Percentiles rank a stretch among this genome's conserved stretches.
These are phyloP conservation scores for Dallia pectoralis DNA, from an alignment of 2,797 vertebrate species.

Conservation along the genomic window DNA sequence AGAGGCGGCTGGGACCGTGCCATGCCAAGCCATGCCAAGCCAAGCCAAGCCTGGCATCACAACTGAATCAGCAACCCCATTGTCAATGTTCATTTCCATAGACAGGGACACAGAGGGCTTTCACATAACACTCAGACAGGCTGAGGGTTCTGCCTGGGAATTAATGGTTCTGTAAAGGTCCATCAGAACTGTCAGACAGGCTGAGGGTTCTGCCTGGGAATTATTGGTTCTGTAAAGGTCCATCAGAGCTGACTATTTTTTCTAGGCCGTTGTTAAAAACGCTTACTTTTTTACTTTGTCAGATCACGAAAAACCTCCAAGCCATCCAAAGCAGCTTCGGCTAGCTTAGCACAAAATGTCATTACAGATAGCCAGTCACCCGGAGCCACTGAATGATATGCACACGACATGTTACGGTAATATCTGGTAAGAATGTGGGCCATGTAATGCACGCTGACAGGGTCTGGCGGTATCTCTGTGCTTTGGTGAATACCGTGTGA, in stretches of 20 bases:
- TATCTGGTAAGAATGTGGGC: slow-evolving; percentile 30
- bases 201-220: too few relatives aligned
- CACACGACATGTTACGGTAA: slow-evolving; percentile 44
- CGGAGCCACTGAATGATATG: slow-evolving; percentile 20
- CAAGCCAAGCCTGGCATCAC: slow-evolving; percentile 13
- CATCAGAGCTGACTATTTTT: too few relatives aligned
- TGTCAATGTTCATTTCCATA: too few relatives aligned
- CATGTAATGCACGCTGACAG: slow-evolving; percentile 28
- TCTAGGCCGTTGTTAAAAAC: neutral
- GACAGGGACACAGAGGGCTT: too few relatives aligned
- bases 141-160: too few relatives aligned
- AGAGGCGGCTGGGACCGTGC: slow-evolving; percentile 60
- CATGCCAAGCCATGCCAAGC: slow-evolving; percentile 34
- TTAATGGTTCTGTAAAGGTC: too few relatives aligned
- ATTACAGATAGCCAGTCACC: slow-evolving; percentile 27
- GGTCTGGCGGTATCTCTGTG: slow-evolving; percentile 1
- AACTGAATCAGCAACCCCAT: too few relatives aligned
- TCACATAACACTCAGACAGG: too few relatives aligned
- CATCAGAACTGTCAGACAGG: too few relatives aligned
- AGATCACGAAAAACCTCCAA: neutral
- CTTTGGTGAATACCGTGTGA: slow-evolving; percentile 27
- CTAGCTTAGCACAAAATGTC: slow-evolving; percentile 21
- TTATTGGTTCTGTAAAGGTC: too few relatives aligned
- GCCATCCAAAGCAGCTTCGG: neutral
- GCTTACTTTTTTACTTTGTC: neutral